phyloP scores from a whole-genome alignment of 92 coral and sea anemone species.

The Epizoanthus fatuus region DNA sequence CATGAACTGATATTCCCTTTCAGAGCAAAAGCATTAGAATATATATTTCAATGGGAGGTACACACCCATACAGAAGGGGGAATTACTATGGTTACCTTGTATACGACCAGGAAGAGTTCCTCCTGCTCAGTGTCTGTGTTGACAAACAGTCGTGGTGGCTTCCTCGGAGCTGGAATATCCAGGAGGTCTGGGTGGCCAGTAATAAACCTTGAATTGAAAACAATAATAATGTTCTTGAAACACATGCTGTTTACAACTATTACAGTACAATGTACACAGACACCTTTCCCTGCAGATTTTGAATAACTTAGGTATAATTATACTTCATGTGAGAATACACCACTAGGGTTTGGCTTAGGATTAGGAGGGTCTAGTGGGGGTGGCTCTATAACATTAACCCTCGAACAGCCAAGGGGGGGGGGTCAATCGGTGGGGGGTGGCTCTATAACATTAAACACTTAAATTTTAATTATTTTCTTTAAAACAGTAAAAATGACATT shows the following conservation, averaged over 20 bases:
- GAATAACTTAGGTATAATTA: neutral
- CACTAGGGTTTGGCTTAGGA: too few species aligned
- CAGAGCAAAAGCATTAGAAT: too few species aligned
- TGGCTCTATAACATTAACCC: too few species aligned
- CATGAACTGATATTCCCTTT: too few species aligned
- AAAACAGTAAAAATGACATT: too few species aligned
- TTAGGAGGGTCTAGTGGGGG: too few species aligned
- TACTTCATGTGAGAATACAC: neutral
- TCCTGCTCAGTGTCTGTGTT: conserved; percentile 89
- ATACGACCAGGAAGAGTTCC: conserved; percentile 88
- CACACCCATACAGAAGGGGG: too few species aligned
- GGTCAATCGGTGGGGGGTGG: too few species aligned
- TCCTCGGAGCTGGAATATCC: conserved; percentile 90
- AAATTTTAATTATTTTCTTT: too few species aligned
- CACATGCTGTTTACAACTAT: neutral
- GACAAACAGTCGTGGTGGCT: conserved; percentile 93
- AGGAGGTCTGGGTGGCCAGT: conserved; percentile 92
- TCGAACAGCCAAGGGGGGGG: too few species aligned
- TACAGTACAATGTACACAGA: neutral
- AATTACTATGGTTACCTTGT: conserved; percentile 72
- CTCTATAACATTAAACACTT: too few species aligned
- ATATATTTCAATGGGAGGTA: too few species aligned
- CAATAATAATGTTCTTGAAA: neutral
- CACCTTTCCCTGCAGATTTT: neutral
- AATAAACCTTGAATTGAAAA: conserved; percentile 69